Conservation (phyloP, 1,140 invertebrate species). For the Tribolium castaneum region DNA sequence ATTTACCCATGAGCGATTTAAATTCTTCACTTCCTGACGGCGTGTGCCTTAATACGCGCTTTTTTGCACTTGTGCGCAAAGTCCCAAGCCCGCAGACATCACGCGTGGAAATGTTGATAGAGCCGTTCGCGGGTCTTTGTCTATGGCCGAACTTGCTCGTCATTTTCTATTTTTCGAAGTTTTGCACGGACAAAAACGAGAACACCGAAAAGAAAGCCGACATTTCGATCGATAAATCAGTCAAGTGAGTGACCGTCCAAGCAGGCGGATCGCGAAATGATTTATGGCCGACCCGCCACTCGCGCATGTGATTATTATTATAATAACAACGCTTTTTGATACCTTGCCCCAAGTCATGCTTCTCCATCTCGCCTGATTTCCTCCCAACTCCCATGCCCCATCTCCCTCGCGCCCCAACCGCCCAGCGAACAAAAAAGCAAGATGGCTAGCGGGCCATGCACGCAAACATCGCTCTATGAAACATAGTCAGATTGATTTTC, state of each 20-base stretch:
- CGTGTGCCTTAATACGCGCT: neutral
- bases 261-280: conserved; percentile 61
- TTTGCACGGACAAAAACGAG: conserved; percentile 37
- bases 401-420: conserved; percentile 10
- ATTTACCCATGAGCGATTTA: conserved; percentile 54
- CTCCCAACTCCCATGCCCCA: conserved; percentile 9
- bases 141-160: neutral
- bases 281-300: conserved; percentile 60
- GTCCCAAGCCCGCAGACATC: neutral
- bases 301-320: conserved; percentile 63
- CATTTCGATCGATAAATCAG: conserved; percentile 62
- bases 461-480: conserved; percentile 12
- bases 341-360: conserved; percentile 52
- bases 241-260: conserved; percentile 60
- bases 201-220: conserved; percentile 55
- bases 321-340: conserved; percentile 59
- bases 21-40: conserved; percentile 45
- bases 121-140: neutral
- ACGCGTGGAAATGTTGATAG: neutral
- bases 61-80: too few relatives aligned
- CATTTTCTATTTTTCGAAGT: conserved; percentile 12
- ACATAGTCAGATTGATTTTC: conserved; percentile 38
- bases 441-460: conserved; percentile 4
- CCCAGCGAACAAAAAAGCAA: conserved; percentile 2
- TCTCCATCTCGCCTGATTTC: conserved; percentile 37